phyloP scores from a whole-genome alignment of 2,888 invertebrate species.

The Drosophila melanosoma region DNA sequence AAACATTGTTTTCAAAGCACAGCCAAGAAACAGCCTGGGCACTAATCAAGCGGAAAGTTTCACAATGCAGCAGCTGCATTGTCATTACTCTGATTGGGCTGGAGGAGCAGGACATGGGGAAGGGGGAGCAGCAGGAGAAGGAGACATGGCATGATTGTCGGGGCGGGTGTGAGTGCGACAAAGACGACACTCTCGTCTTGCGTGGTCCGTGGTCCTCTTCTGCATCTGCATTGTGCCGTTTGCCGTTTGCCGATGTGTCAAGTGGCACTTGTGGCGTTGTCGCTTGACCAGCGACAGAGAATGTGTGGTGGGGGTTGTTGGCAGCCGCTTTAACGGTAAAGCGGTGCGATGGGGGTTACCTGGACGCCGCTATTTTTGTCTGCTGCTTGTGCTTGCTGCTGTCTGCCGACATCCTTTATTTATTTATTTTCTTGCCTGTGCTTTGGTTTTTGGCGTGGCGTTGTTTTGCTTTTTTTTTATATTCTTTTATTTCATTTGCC shows the following conservation, averaged over 20 bases:
- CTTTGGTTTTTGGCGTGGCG: slow-evolving; percentile 52
- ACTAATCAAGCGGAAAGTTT: slow-evolving; percentile 22
- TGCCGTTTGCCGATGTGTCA: slow-evolving; percentile 44
- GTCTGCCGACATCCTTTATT: slow-evolving; percentile 61
- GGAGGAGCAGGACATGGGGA: not conserved
- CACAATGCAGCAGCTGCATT: slow-evolving; percentile 22
- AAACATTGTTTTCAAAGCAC: slow-evolving; percentile 31
- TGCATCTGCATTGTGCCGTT: not conserved
- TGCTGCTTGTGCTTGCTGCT: slow-evolving; percentile 34
- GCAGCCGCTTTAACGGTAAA: not conserved
- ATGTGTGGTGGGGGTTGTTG: not conserved
- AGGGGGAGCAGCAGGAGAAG: not conserved
- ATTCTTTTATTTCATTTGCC: slow-evolving; percentile 79
- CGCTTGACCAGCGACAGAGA: slow-evolving; percentile 21
- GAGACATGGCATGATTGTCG: not conserved
- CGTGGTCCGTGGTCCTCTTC: not conserved
- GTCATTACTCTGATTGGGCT: slow-evolving; percentile 5
- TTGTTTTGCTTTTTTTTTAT: not conserved
- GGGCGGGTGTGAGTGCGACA: not conserved
- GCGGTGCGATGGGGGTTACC: slow-evolving; percentile 17
- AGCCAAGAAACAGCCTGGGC: slow-evolving; percentile 12
- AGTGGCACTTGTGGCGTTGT: slow-evolving; percentile 61
- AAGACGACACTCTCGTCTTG: not conserved
- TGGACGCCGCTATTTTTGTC: slow-evolving; percentile 40
- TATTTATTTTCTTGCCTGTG: slow-evolving; percentile 69